A percentile compares a stretch with the other conserved stretches of the same genome.
Evolutionary conservation across 2,888 invertebrate genomes (phyloP).

Genomic region (Molanna angustata): DNA sequence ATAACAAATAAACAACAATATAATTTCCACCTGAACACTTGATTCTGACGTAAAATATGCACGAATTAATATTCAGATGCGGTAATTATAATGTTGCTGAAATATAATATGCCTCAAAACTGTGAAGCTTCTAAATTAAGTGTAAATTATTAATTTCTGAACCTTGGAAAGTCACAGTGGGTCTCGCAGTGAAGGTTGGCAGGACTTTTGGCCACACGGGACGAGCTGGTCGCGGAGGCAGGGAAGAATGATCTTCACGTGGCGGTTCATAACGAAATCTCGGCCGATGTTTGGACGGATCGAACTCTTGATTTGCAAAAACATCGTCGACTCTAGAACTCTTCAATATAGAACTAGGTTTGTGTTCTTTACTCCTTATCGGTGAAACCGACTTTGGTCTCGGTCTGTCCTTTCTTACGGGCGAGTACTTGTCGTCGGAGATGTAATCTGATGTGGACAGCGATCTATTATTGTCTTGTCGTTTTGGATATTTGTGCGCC

Average conservation of each 20-base stretch:
- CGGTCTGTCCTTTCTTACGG: conserved; percentile 45
- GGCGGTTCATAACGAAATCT: conserved; percentile 74
- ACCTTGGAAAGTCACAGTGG: conserved; percentile 76
- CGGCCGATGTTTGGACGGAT: conserved; percentile 73
- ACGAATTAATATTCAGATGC: no score
- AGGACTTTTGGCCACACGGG: conserved; percentile 41
- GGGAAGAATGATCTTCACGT: conserved; percentile 48
- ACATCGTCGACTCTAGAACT: conserved; percentile 40
- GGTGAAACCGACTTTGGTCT: conserved; percentile 45
- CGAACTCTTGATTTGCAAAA: conserved; percentile 67
- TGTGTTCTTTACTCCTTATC: conserved; percentile 36
- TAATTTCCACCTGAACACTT: no score
- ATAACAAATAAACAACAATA: no score
- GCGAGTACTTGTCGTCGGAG: conserved; percentile 36
- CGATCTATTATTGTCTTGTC: conserved; percentile 65
- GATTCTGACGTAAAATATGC: no score
- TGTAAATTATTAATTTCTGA: no score
- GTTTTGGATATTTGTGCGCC: conserved; percentile 73
- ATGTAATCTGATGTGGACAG: conserved; percentile 52
- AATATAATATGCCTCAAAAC: no score
- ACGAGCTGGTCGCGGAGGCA: conserved; percentile 49
- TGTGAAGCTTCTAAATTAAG: no score
- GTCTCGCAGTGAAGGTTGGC: conserved; percentile 41
- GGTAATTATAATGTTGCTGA: no score
- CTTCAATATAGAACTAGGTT: conserved; percentile 51